Percentiles rank a stretch among this genome's conserved stretches.
Evolutionary conservation across 2,797 vertebrate species (phyloP).

Genomic region (Falco concolor): DNA sequence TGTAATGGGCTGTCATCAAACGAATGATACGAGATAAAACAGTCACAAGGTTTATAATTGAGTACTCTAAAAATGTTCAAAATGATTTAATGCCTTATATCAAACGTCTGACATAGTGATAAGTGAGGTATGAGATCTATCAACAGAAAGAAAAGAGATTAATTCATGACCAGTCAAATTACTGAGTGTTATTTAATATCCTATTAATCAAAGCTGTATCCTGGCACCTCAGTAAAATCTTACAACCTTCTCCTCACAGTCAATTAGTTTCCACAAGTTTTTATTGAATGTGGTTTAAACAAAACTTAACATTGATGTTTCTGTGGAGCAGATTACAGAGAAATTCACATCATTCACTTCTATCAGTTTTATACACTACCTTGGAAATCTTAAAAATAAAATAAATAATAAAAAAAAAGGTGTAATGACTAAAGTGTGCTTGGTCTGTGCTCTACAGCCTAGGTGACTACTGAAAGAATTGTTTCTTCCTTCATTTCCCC

Average conservation of each 20-base stretch:
- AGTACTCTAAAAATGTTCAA: conserved; percentile 56
- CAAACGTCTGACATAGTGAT: conserved; percentile 22
- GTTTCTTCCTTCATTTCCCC: neutral
- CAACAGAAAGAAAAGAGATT: conserved; percentile 53
- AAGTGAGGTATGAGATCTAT: conserved; percentile 58
- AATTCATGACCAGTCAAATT: conserved; percentile 52
- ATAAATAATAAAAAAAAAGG: neutral
- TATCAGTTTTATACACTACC: neutral
- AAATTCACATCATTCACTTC: neutral
- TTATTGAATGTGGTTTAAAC: conserved; percentile 29
- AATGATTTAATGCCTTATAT: conserved; percentile 52
- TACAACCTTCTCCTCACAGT: conserved; percentile 29
- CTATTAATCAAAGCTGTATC: conserved; percentile 54
- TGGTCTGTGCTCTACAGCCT: neutral
- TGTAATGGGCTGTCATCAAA: conserved; percentile 17
- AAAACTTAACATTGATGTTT: conserved; percentile 9
- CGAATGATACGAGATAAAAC: conserved; percentile 51
- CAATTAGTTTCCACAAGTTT: conserved; percentile 12
- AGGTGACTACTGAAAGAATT: neutral
- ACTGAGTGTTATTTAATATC: conserved; percentile 51
- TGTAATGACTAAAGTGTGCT: neutral
- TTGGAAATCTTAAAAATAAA: neutral
- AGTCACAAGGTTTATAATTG: conserved; percentile 33
- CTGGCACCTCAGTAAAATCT: conserved; percentile 32
- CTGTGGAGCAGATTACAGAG: neutral